Evolutionary conservation across 35 echinoderm and acorn worm genomes (phyloP).

Genomic region (Apostichopus californicus): DNA sequence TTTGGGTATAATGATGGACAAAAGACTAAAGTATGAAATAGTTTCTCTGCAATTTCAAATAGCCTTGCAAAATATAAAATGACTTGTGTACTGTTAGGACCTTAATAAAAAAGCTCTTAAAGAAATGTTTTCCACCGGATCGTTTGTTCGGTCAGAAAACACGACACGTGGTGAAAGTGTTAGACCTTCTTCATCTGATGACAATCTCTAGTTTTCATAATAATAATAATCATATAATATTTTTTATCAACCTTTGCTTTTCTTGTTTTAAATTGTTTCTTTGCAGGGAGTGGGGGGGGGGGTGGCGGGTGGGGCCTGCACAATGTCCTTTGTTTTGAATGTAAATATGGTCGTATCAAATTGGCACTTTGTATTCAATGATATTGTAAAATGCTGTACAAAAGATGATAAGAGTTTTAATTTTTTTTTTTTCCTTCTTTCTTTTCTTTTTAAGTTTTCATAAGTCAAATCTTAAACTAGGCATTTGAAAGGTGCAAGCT

Average conservation of each 20-base stretch:
- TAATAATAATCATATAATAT: too few species aligned
- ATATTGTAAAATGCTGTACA: constrained; percentile 43
- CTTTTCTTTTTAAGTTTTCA: neutral
- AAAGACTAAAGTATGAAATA: too few species aligned
- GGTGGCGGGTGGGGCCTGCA: neutral
- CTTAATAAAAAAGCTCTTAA: too few species aligned
- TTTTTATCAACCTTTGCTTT: neutral
- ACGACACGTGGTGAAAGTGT: too few species aligned
- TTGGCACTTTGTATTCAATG: constrained; percentile 37
- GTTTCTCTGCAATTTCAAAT: too few species aligned
- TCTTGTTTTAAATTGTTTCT: neutral
- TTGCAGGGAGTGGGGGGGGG: neutral
- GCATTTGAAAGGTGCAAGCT: neutral
- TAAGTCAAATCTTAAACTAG: neutral
- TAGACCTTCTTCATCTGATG: too few species aligned
- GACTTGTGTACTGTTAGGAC: too few species aligned
- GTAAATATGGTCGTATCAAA: constrained; percentile 30
- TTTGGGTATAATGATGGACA: too few species aligned
- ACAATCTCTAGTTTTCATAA: too few species aligned
- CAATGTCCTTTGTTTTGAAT: neutral
- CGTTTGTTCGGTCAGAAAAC: too few species aligned
- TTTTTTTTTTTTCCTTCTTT: neutral
- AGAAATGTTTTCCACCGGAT: too few species aligned
- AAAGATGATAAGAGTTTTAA: constrained; percentile 24
- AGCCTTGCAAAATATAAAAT: too few species aligned